phyloP scores from a whole-genome alignment of 2,797 vertebrate genomes.

The Adrianichthys oophorus region DNA sequence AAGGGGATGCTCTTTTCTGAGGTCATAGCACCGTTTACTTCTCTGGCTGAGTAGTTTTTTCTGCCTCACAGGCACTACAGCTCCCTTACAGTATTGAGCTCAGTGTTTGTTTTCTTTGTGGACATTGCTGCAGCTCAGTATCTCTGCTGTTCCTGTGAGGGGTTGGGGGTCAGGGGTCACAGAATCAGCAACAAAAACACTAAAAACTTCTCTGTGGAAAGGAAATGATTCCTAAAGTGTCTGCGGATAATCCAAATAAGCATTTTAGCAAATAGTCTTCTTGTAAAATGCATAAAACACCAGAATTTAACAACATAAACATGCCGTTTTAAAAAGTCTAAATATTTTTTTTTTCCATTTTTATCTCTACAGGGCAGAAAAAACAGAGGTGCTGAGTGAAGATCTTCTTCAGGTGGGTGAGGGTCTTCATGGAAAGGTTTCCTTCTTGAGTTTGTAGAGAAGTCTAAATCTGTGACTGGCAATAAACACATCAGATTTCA shows the following conservation, averaged over 20 bases:
- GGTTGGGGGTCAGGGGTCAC: slow-evolving; percentile 30
- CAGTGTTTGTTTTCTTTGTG: slow-evolving; percentile 40
- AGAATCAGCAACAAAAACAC: slow-evolving; percentile 22
- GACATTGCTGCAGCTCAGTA: slow-evolving; percentile 43
- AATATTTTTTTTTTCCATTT: slow-evolving; percentile 26
- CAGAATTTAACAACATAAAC: too few species aligned
- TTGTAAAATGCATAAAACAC: too few species aligned
- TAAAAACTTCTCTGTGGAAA: too few species aligned
- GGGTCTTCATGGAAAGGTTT: background rate
- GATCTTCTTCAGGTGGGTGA: slow-evolving; percentile 92
- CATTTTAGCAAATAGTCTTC: too few species aligned
- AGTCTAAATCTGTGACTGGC: background rate
- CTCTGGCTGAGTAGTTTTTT: slow-evolving; percentile 55
- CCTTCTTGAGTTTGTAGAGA: background rate
- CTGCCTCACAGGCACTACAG: slow-evolving; percentile 38
- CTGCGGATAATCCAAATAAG: too few species aligned
- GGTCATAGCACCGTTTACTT: slow-evolving; percentile 41
- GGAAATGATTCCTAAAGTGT: too few species aligned
- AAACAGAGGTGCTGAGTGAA: slow-evolving; percentile 94
- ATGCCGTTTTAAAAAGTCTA: too few species aligned
- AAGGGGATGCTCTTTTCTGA: slow-evolving; percentile 36
- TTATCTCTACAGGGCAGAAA: slow-evolving; percentile 83
- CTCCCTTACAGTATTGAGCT: slow-evolving; percentile 45
- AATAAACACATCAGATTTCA: slow-evolving; percentile 2
- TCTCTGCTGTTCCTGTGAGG: slow-evolving; percentile 29